These are phyloP conservation scores for Argyresthia goedartella DNA, from an alignment of 2,888 invertebrate species.

Conservation along the genomic window DNA sequence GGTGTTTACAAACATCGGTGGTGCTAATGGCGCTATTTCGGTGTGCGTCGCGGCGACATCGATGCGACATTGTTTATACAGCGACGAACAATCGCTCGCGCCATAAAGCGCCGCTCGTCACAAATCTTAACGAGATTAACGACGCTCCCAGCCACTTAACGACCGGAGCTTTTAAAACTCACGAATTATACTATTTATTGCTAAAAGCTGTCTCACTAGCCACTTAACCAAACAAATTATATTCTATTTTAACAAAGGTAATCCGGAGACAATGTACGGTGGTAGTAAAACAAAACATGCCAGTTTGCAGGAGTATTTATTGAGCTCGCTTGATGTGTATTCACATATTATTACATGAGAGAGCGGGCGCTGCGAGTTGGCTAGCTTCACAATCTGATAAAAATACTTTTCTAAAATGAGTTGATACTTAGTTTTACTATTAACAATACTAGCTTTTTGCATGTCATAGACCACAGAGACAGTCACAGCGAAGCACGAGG, in stretches of 20 bases:
- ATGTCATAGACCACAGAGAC: too few relatives aligned
- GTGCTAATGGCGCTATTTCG: slow-evolving; percentile 51
- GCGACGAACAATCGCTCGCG: slow-evolving; percentile 13
- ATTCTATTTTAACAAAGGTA: not conserved
- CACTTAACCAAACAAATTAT: not conserved
- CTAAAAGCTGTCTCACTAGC: not conserved
- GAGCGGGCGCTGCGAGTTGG: too few relatives aligned
- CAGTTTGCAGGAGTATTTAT: slow-evolving; percentile 20
- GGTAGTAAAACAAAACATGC: not conserved
- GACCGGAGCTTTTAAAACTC: slow-evolving; percentile 1
- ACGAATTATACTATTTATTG: not conserved
- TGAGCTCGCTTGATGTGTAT: slow-evolving; percentile 18
- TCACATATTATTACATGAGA: slow-evolving; percentile 12
- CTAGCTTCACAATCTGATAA: too few relatives aligned
- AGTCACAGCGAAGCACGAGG: too few relatives aligned
- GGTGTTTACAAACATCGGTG: slow-evolving; percentile 48
- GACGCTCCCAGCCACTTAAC: not conserved
- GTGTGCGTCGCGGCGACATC: slow-evolving; percentile 14
- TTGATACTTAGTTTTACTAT: too few relatives aligned
- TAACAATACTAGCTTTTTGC: too few relatives aligned
- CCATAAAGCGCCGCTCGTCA: slow-evolving; percentile 6
- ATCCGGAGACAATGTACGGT: not conserved
- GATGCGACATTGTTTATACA: slow-evolving; percentile 27
- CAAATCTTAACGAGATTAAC: not conserved
- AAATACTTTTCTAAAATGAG: too few relatives aligned